Percentiles rank a stretch among this genome's conserved stretches.
phyloP scores from a whole-genome alignment of 2,113 vertebrate genomes.

The Pleuronectes platessa region DNA sequence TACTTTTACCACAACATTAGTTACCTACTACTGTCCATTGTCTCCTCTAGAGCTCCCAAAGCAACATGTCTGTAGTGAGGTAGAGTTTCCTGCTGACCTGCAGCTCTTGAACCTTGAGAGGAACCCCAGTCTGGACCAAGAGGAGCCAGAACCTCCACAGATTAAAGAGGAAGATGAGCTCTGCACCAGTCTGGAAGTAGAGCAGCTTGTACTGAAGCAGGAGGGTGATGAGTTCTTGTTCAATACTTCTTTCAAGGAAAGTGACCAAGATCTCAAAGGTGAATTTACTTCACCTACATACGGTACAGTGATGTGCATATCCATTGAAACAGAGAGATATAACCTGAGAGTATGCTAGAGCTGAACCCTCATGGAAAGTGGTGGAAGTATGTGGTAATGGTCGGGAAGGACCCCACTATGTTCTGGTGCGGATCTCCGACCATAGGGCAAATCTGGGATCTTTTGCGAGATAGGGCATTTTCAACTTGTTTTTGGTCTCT shows the following conservation, averaged over 20 bases:
- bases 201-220: not conserved
- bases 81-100: not conserved
- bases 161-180: not conserved
- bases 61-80: not conserved
- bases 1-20: too few relatives aligned
- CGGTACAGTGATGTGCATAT: constrained; percentile 78
- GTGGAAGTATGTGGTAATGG: too few relatives aligned
- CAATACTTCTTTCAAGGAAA: not conserved
- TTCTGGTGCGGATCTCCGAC: too few relatives aligned
- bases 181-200: not conserved
- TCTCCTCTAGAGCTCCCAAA: not conserved
- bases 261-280: not conserved
- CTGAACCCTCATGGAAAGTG: too few relatives aligned
- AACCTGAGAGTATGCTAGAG: too few relatives aligned
- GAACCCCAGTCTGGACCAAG: not conserved
- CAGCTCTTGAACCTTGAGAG: too few relatives aligned
- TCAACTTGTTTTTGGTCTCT: too few relatives aligned
- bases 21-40: too few relatives aligned
- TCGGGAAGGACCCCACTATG: too few relatives aligned
- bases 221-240: not conserved
- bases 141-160: too few relatives aligned
- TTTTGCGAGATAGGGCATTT: too few relatives aligned
- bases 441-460: too few relatives aligned
- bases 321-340: not conserved
- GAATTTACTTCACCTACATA: constrained; percentile 86